Base-by-base conservation (phyloP, 2,888 invertebrate genomes). In the Neoitamus cyanurus region DNA sequence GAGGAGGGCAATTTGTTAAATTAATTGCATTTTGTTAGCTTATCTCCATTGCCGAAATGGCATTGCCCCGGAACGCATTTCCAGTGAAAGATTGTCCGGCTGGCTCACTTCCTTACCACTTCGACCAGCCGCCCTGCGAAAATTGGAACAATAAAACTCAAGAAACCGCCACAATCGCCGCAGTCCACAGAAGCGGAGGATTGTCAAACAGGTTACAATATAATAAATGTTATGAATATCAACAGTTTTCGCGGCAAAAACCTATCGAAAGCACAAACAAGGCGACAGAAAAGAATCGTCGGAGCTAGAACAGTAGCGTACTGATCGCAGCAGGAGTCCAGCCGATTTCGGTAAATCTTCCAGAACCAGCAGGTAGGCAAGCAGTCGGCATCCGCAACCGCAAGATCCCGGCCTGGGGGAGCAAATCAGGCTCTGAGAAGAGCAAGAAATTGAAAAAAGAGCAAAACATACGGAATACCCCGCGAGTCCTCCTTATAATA, bases 301-400 rank as follows among this genome's bases (percentile, higher is more conserved):
- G 20, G 68, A 20, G 28, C 28, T 83, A 85, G 70, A 84, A 85
- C 85, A 77, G 85, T 84, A 85, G 85, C 84, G 75, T 85, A 58
- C 83, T 70, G 84, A 84, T 85, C 85, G 34, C 85, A 85, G 85
- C 84, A 78, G 84, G 85, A 77, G 83, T 68, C 78, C 75, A 58
- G 46, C 84, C 84, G 80, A 83, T 83, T 85, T 85, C 83, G 77
- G 85, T 85, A 85, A 84, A 85, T 84, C 85, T 85, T 85, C 72
- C 83, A 83, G 77, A 84, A 84, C 36, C 84, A 83, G 85, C 85
- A 84, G 84, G 84, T 84, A 84, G 48, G 58, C 83, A 30, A 83
- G 30, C 31, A 48, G 70, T 15, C 28, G 15, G 82, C 69, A 82
- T 82, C 69, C 37, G 48, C 5, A 25, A 37, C 25, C 37, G 36